These are phyloP conservation scores for Ctenosaura bakeri DNA, from an alignment of 2,797 vertebrate species.

Conservation along the genomic window DNA sequence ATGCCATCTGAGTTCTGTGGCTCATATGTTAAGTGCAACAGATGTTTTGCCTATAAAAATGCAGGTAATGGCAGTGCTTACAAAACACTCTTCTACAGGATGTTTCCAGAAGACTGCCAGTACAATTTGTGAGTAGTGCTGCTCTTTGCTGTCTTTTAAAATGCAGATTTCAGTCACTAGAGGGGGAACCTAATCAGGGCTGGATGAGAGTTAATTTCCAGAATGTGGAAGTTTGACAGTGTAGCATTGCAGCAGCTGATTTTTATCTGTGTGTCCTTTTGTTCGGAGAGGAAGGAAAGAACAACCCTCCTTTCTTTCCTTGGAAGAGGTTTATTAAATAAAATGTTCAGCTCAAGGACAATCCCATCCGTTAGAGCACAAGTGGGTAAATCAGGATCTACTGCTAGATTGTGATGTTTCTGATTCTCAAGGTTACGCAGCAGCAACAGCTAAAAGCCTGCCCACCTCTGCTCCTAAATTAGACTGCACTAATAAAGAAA, in stretches of 20 bases:
- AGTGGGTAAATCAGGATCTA: background rate
- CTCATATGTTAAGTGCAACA: conserved; percentile 52
- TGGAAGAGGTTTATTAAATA: conserved; percentile 63
- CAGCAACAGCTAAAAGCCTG: background rate
- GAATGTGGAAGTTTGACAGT: conserved; percentile 59
- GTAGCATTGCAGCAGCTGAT: conserved; percentile 59
- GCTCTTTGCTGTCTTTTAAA: conserved; percentile 19
- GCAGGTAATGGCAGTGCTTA: conserved; percentile 51
- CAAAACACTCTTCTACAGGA: conserved; percentile 9
- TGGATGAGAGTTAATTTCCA: conserved; percentile 65
- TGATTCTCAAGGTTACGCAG: background rate
- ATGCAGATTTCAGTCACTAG: conserved; percentile 23
- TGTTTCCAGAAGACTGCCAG: background rate
- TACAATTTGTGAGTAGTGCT: background rate
- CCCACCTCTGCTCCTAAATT: background rate
- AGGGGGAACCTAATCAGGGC: conserved; percentile 28
- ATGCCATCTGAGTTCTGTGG: conserved; percentile 25
- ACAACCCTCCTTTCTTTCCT: conserved; percentile 45
- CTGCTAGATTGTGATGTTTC: background rate
- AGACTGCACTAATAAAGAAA: background rate
- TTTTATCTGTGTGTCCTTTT: conserved; percentile 72
- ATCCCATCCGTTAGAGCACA: conserved; percentile 36
- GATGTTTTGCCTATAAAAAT: conserved; percentile 48
- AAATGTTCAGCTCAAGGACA: conserved; percentile 58
- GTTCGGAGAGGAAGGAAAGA: conserved; percentile 56